Conservation (phyloP, 2,113 vertebrate genomes). For the Melanostigma gelatinosum region DNA sequence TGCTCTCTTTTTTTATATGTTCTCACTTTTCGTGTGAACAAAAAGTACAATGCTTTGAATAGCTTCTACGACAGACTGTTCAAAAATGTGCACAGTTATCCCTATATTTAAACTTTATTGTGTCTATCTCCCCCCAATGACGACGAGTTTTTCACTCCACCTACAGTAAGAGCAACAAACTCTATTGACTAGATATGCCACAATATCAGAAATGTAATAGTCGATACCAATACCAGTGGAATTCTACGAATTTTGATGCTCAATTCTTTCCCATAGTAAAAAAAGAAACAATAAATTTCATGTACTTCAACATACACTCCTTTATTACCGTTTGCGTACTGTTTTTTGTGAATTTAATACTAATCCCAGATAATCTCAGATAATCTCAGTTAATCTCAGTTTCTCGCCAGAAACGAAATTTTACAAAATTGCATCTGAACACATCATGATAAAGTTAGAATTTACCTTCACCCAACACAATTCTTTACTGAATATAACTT, state of each 20-base stretch:
- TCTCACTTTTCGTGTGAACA: neutral
- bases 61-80: neutral
- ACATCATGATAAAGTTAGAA: neutral
- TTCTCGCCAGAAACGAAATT: neutral
- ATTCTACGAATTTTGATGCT: neutral
- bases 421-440: neutral
- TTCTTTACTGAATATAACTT: neutral
- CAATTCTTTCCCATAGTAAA: neutral
- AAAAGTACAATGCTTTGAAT: neutral
- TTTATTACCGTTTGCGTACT: neutral
- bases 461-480: neutral
- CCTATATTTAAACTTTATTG: neutral
- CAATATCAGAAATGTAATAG: neutral
- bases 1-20: neutral
- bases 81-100: neutral
- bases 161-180: neutral
- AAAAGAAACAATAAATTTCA: neutral
- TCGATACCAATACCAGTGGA: neutral
- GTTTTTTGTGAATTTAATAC: neutral
- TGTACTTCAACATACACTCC: neutral
- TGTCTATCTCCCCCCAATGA: neutral
- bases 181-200: neutral
- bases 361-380: neutral
- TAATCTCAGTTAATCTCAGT: no score
- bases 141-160: neutral